phyloP scores from a whole-genome alignment of 2,888 invertebrate genomes.

The Calameuta filiformis region DNA sequence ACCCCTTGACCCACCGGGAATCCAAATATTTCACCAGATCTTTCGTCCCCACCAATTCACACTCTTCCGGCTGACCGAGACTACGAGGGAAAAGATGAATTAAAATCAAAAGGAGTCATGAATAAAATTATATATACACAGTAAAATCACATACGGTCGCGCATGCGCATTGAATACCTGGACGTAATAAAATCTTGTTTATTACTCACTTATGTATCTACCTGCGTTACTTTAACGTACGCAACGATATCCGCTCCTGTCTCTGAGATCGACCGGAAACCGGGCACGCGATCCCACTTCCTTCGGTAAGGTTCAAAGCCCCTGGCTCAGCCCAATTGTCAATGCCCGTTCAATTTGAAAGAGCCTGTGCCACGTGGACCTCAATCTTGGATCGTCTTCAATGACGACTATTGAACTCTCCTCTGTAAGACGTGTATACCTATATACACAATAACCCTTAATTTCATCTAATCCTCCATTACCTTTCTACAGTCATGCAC shows the following conservation, averaged over 20 bases:
- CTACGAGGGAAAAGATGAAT: too few species aligned
- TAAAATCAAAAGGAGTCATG: too few species aligned
- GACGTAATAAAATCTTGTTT: neutral
- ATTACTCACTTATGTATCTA: neutral
- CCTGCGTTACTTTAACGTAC: neutral
- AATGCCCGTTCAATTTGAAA: neutral
- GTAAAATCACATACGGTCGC: neutral
- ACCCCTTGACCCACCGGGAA: neutral
- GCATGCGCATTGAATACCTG: neutral
- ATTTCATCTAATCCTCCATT: neutral
- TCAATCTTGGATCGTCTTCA: neutral
- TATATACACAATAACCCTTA: neutral
- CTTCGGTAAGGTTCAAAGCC: constrained; percentile 10
- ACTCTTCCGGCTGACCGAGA: neutral
- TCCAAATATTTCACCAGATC: neutral
- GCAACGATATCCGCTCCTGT: neutral
- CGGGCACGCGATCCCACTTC: constrained; percentile 1
- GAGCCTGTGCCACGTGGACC: neutral
- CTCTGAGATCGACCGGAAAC: constrained; percentile 1
- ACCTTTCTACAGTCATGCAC: neutral
- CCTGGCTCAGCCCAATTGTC: neutral
- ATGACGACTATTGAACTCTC: neutral
- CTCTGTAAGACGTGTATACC: neutral
- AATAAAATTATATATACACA: too few species aligned
- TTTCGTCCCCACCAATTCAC: neutral